phyloP scores from a whole-genome alignment of 2,888 invertebrate species.

The Ochlodes sylvanus region DNA sequence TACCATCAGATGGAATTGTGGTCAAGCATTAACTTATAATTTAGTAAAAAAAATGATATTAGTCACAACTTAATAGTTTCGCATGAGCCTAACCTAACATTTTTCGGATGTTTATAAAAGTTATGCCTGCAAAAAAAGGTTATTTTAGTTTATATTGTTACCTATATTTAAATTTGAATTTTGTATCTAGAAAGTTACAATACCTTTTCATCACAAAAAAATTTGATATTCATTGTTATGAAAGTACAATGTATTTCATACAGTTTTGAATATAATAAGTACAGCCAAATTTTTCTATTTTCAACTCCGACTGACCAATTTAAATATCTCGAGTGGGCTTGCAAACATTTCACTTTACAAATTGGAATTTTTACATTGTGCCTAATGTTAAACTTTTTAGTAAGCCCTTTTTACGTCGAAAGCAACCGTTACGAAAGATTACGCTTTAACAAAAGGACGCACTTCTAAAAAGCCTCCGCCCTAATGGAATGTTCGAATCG shows the following conservation, averaged over 20 bases:
- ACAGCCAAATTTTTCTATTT: background rate
- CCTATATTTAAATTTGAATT: too few species aligned
- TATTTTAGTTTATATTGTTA: too few species aligned
- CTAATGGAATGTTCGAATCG: constrained; percentile 70
- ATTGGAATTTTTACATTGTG: constrained; percentile 30
- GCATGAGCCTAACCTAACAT: too few species aligned
- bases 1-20: too few species aligned
- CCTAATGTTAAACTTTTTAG: constrained; percentile 27
- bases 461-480: constrained; percentile 59
- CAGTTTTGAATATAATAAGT: background rate
- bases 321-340: background rate
- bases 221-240: background rate
- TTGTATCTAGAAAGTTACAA: background rate
- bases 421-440: constrained; percentile 73
- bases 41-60: too few species aligned
- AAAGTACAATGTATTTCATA: background rate
- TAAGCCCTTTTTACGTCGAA: constrained; percentile 53
- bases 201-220: background rate
- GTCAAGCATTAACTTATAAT: too few species aligned
- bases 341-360: constrained; percentile 24
- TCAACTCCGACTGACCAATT: background rate
- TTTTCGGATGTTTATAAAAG: too few species aligned
- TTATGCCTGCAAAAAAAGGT: too few species aligned
- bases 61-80: too few species aligned
- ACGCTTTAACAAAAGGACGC: constrained; percentile 69